Evolutionary conservation across 2,113 vertebrate species (phyloP).

Genomic region (Diglossa brunneiventris): DNA sequence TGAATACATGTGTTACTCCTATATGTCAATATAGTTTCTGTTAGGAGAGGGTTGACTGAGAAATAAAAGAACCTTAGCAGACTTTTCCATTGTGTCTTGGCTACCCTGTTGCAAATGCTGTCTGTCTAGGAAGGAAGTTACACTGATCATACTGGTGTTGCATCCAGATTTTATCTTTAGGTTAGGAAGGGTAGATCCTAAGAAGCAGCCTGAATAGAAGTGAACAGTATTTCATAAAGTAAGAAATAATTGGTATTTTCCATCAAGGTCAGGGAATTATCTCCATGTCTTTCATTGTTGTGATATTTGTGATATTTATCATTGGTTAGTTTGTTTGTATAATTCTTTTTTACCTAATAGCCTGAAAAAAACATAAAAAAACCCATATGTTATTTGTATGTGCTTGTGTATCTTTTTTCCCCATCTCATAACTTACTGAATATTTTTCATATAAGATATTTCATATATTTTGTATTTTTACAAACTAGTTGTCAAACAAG

Average conservation of each 20-base stretch:
- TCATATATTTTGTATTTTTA: neutral
- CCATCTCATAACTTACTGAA: neutral
- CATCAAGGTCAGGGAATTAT: neutral
- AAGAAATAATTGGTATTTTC: neutral
- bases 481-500: neutral
- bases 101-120: neutral
- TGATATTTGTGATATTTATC: neutral
- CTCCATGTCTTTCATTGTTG: neutral
- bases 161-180: neutral
- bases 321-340: neutral
- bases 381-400: neutral
- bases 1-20: neutral
- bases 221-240: neutral
- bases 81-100: neutral
- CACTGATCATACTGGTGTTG: neutral
- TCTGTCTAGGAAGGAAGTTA: neutral
- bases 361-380: neutral
- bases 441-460: neutral
- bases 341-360: neutral
- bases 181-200: neutral
- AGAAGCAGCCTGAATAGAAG: neutral
- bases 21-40: neutral
- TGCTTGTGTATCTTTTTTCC: neutral
- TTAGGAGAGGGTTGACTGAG: neutral
- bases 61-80: neutral